Evolutionary conservation across 92 coral and sea anemone genomes (phyloP).

Genomic region (Phenganax subtilis): DNA sequence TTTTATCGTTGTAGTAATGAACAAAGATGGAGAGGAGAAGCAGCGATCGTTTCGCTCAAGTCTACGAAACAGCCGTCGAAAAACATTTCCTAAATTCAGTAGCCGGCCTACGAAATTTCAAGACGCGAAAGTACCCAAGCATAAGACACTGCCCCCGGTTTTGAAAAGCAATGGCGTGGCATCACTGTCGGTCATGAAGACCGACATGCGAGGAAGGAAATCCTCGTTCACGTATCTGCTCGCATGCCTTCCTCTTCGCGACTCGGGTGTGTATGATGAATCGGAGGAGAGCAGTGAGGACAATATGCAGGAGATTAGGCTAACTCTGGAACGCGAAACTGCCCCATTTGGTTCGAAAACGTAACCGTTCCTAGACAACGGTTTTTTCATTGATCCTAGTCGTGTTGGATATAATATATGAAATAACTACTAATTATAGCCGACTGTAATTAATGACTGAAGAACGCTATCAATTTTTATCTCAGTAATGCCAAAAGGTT

Average conservation of each 20-base stretch:
- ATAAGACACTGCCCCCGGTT: background rate
- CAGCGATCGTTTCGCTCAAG: constrained; percentile 24
- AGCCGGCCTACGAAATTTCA: constrained; percentile 32
- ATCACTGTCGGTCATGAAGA: constrained; percentile 16
- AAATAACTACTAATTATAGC: too few relatives aligned
- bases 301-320: constrained; percentile 20
- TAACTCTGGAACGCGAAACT: background rate
- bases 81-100: constrained; percentile 33
- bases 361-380: background rate
- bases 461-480: too few relatives aligned
- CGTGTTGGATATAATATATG: too few relatives aligned
- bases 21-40: constrained; percentile 16
- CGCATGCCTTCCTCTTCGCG: constrained; percentile 22
- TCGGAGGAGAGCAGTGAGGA: background rate
- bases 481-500: too few relatives aligned
- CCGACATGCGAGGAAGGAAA: background rate
- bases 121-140: background rate
- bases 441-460: too few relatives aligned
- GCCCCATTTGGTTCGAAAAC: background rate
- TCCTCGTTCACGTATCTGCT: constrained; percentile 12
- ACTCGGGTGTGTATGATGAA: constrained; percentile 13
- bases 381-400: too few relatives aligned
- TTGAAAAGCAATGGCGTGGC: too few relatives aligned
- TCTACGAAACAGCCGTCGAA: constrained; percentile 27
- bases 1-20: constrained; percentile 16